Base-by-base conservation (phyloP, 2,888 invertebrate species). In the Cactoblastis cactorum region DNA sequence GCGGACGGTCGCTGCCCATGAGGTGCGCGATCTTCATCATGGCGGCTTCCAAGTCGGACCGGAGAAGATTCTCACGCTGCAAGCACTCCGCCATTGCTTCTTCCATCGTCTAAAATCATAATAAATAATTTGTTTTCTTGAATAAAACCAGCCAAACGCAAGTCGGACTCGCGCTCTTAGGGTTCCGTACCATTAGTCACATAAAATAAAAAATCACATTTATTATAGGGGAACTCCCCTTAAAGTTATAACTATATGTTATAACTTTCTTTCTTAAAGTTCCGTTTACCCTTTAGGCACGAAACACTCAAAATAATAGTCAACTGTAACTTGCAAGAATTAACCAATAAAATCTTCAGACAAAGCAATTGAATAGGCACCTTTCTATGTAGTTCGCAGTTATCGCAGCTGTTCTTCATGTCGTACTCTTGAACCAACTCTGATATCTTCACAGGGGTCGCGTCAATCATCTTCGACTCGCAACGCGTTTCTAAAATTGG, bases 31-130 rank as follows among this genome's bases (percentile, higher is more conserved):
- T 91, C 62, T 91, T 91, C 52, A 90, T 84, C 60, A 92, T 80
- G 3, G 94, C 90, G 8, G 91, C 85, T 3, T 93, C 91, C 24
- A 95, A 69, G 54, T 94, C 92, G 0, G 86, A 77, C 45, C 93
- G 93, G 14, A 95, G 77, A 3, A 84, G 58, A 8, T 65, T 71
- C 58, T 90, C 90, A 0, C 87, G 78, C 55, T 86, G 84, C 12
- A 84, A 52, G 50, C 85, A 82, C 52, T 90, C 88, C 14, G 80
- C 62, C 77, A 86, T 79, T 4, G 92, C 90, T 61, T 93, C 92
- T 11, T 91, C 90, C 69, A 94, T 82, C 58, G 92, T 91, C 67
- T 90, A 54, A 0, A 57, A 62, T 0, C 28, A 22, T 9, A 24
- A 2, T 6, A 46, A n/a, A 45, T 32, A 18, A 38, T 8, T 8